phyloP scores from a whole-genome alignment of 2,797 vertebrate species.

The Cryptoblepharus egeriae region DNA sequence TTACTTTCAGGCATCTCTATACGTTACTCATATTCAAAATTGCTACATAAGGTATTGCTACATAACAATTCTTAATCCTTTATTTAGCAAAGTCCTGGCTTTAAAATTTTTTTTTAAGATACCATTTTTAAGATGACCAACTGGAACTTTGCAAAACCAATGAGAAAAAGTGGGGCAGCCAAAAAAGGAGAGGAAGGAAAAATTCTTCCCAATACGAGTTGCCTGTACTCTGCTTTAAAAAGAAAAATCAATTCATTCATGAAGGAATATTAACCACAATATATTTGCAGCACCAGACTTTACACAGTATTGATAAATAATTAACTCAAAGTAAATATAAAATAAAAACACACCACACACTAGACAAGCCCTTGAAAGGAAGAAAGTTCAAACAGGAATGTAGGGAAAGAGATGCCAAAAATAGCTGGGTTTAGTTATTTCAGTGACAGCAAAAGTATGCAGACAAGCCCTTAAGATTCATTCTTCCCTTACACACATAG shows the following conservation, averaged over 20 bases:
- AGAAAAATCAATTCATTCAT: neutral
- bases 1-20: constrained; percentile 1
- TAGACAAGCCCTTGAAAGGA: constrained; percentile 31
- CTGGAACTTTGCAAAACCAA: constrained; percentile 1
- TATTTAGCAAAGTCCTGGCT: constrained; percentile 3
- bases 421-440: neutral
- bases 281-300: constrained; percentile 22
- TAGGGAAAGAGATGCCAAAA: constrained; percentile 52
- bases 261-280: constrained; percentile 1
- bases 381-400: constrained; percentile 21
- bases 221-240: neutral
- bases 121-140: constrained; percentile 4
- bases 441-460: constrained; percentile 20
- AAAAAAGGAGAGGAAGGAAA: neutral
- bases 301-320: constrained; percentile 19
- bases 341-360: neutral
- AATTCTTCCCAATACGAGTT: constrained; percentile 5
- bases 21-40: neutral
- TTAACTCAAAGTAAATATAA: constrained; percentile 5
- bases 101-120: constrained; percentile 12
- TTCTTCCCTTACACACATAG: constrained; percentile 43
- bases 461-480: constrained; percentile 36
- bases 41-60: neutral
- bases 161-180: neutral
- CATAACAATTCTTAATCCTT: neutral